phyloP scores from a whole-genome alignment of 2,113 vertebrate genomes.

The Prochilodus magdalenae region DNA sequence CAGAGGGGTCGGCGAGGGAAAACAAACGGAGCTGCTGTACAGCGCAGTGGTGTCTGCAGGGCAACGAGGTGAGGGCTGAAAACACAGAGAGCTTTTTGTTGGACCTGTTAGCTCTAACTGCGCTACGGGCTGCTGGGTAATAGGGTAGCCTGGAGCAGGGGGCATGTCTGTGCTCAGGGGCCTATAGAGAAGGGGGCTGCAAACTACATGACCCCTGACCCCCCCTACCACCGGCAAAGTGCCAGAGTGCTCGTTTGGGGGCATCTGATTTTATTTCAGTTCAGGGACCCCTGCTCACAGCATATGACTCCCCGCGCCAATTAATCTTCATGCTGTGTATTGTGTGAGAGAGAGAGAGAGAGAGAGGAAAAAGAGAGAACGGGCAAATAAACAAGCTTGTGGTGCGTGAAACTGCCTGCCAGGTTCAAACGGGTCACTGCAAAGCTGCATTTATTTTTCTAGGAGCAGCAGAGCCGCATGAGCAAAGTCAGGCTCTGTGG shows the following conservation, averaged over 20 bases:
- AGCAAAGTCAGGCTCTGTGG: conserved; percentile 18
- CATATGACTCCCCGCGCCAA: conserved; percentile 27
- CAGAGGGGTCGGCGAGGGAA: not conserved
- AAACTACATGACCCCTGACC: conserved; percentile 30
- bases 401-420: conserved; percentile 7
- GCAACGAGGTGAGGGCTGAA: conserved; percentile 1
- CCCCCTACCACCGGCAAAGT: conserved; percentile 12
- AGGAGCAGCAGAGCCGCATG: conserved; percentile 24
- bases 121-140: not conserved
- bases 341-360: not conserved
- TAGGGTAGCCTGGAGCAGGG: not conserved
- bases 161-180: conserved; percentile 22
- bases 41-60: not conserved
- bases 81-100: conserved; percentile 34
- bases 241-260: conserved; percentile 2
- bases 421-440: conserved; percentile 38
- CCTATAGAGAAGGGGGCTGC: conserved; percentile 9
- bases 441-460: conserved; percentile 32
- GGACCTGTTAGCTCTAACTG: conserved; percentile 24
- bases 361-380: not conserved
- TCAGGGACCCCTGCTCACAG: conserved; percentile 12
- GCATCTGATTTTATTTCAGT: conserved; percentile 46
- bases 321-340: conserved; percentile 39
- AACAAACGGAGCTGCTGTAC: conserved; percentile 23
- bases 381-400: conserved; percentile 44